Evolutionary conservation across 1,140 invertebrate species (phyloP).

Genomic region (Drosophila rufa): DNA sequence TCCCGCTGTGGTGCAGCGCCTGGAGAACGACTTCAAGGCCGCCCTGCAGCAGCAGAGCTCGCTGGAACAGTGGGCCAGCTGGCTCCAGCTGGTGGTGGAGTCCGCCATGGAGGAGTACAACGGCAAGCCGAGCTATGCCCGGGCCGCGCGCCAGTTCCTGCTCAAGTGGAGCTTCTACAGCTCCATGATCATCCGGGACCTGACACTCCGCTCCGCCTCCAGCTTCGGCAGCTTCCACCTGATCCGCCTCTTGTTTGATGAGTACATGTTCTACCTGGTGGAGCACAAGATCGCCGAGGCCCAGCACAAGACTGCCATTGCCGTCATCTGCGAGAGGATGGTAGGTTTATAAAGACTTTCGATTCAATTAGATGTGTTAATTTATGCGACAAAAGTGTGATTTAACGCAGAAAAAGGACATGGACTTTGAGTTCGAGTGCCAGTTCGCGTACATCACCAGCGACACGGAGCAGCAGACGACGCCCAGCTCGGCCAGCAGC

Average conservation of each 20-base stretch:
- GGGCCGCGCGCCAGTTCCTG: constrained; percentile 96
- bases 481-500: constrained; percentile 42
- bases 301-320: constrained; percentile 95
- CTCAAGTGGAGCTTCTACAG: constrained; percentile 99
- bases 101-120: constrained; percentile 95
- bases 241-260: constrained; percentile 98
- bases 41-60: constrained; percentile 96
- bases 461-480: constrained; percentile 62
- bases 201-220: constrained; percentile 97
- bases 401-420: constrained; percentile 72
- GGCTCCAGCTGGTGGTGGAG: constrained; percentile 97
- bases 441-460: constrained; percentile 80
- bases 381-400: background rate
- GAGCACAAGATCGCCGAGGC: constrained; percentile 98
- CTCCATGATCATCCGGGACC: constrained; percentile 97
- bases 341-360: constrained; percentile 40
- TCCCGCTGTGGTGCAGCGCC: constrained; percentile 92
- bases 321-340: constrained; percentile 90
- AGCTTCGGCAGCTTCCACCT: constrained; percentile 99
- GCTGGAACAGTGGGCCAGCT: constrained; percentile 98
- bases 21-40: constrained; percentile 97
- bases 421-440: constrained; percentile 83
- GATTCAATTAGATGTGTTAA: background rate
- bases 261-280: constrained; percentile 99
- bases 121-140: constrained; percentile 93